phyloP scores from a whole-genome alignment of 2,888 invertebrate genomes.

The Aphodius sticticus region DNA sequence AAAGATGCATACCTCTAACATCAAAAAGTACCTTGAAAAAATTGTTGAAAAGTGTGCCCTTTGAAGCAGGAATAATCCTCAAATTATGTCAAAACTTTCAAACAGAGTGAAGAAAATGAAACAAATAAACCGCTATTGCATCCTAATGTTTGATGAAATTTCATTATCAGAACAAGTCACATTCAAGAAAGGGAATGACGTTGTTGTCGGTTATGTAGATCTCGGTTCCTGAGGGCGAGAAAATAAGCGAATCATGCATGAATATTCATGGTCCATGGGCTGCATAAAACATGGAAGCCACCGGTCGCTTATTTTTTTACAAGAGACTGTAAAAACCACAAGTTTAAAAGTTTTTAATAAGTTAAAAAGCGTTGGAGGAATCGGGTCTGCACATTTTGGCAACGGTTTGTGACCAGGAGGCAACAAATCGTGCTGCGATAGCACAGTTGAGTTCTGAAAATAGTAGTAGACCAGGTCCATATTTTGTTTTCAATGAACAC shows the following conservation, averaged over 20 bases:
- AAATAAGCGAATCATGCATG: slow-evolving; percentile 42
- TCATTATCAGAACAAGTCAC: slow-evolving; percentile 5
- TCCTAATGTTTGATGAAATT: slow-evolving; percentile 28
- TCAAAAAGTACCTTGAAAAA: slow-evolving; percentile 15
- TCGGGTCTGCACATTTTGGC: slow-evolving; percentile 39
- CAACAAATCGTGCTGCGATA: slow-evolving; percentile 36
- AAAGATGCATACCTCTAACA: slow-evolving; percentile 22
- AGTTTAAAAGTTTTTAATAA: slow-evolving; percentile 17
- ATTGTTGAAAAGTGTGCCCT: slow-evolving; percentile 27
- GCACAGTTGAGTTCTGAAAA: slow-evolving; percentile 11
- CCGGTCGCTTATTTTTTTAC: slow-evolving; percentile 40
- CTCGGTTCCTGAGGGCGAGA: slow-evolving; percentile 36
- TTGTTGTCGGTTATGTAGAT: slow-evolving; percentile 39
- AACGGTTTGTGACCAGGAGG: slow-evolving; percentile 42
- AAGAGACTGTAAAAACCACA: slow-evolving; percentile 27
- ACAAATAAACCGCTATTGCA: slow-evolving; percentile 25
- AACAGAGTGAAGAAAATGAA: slow-evolving; percentile 9
- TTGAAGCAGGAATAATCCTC: slow-evolving; percentile 29
- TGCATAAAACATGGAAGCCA: slow-evolving; percentile 42
- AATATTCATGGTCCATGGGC: slow-evolving; percentile 43
- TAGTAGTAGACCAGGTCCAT: slow-evolving; percentile 8
- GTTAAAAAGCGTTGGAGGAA: slow-evolving; percentile 34
- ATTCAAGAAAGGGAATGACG: slow-evolving; percentile 4
- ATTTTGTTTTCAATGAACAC: slow-evolving; percentile 12
- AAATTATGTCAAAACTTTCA: slow-evolving; percentile 15